Evolutionary conservation across 2,797 vertebrate genomes (phyloP).

Genomic region (Chelon auratus): DNA sequence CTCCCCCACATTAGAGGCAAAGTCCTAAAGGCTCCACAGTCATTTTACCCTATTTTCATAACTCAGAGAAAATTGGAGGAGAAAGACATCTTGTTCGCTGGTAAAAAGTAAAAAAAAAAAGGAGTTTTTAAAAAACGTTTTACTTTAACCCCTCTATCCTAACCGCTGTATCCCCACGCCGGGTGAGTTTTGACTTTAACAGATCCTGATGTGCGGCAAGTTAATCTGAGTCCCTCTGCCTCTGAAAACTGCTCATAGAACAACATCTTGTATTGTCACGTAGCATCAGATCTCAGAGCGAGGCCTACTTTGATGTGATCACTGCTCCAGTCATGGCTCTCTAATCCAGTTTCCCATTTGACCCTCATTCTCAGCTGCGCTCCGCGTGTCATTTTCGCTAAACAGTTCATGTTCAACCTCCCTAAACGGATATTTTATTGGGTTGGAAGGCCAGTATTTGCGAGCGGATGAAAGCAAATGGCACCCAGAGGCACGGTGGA

Average conservation of each 20-base stretch:
- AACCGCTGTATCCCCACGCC: constrained; percentile 47
- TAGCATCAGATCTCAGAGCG: constrained; percentile 81
- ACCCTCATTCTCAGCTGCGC: constrained; percentile 71
- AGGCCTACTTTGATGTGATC: constrained; percentile 82
- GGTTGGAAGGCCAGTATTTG: constrained; percentile 62
- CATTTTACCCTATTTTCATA: constrained; percentile 56
- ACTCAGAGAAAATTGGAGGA: constrained; percentile 66
- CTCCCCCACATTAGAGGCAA: constrained; percentile 58
- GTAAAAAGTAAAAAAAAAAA: background rate
- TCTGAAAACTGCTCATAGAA: constrained; percentile 69
- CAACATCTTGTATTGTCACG: constrained; percentile 82
- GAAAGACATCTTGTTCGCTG: constrained; percentile 75
- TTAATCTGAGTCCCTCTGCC: constrained; percentile 74
- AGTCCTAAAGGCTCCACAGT: constrained; percentile 45
- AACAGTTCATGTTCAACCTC: constrained; percentile 63
- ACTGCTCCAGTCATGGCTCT: constrained; percentile 73
- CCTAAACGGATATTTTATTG: constrained; percentile 64
- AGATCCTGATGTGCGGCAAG: constrained; percentile 74
- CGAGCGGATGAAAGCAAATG: constrained; percentile 37
- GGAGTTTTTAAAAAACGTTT: constrained; percentile 5
- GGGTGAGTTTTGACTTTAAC: constrained; percentile 77
- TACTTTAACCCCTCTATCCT: constrained; percentile 44
- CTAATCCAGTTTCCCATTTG: constrained; percentile 83
- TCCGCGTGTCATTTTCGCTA: constrained; percentile 70
- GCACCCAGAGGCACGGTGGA: constrained; percentile 33